phyloP scores from a whole-genome alignment of 1,140 invertebrate species.

The Bemisia tabaci region DNA sequence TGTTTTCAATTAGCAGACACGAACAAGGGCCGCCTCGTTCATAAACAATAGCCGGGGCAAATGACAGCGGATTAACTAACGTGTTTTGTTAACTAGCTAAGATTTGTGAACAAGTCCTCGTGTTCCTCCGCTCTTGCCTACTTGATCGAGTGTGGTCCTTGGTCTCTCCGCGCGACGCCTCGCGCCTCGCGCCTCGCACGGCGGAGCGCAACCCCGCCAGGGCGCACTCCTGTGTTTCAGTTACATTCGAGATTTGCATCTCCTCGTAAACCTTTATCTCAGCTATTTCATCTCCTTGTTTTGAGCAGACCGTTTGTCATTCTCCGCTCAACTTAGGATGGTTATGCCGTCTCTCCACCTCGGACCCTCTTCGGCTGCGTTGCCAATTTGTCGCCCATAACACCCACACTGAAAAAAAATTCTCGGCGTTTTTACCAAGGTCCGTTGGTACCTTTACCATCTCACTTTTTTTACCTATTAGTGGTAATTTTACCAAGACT shows the following conservation, averaged over 20 bases:
- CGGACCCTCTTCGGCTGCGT: too few relatives aligned
- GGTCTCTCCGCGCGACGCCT: too few relatives aligned
- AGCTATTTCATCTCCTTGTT: not conserved
- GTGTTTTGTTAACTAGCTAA: not conserved
- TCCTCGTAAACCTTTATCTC: not conserved
- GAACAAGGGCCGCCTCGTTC: not conserved
- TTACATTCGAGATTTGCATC: not conserved
- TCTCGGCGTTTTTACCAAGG: too few relatives aligned
- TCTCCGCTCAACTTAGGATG: too few relatives aligned
- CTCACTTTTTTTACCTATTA: too few relatives aligned
- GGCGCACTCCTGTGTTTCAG: not conserved
- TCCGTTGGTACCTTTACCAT: too few relatives aligned
- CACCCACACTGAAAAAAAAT: too few relatives aligned
- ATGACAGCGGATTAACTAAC: not conserved
- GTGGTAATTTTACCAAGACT: too few relatives aligned
- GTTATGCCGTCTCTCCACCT: too few relatives aligned
- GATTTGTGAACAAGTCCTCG: not conserved
- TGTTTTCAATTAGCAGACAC: not conserved
- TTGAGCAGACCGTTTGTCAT: not conserved
- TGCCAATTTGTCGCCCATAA: too few relatives aligned
- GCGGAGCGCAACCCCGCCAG: too few relatives aligned
- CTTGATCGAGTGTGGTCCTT: not conserved
- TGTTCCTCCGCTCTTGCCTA: not conserved
- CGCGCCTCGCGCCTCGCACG: too few relatives aligned
- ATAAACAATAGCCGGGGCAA: not conserved